Percentiles rank a stretch among this genome's conserved stretches.
Conservation (phyloP, 1,140 invertebrate genomes). For the Philopotamus ludificatus region DNA sequence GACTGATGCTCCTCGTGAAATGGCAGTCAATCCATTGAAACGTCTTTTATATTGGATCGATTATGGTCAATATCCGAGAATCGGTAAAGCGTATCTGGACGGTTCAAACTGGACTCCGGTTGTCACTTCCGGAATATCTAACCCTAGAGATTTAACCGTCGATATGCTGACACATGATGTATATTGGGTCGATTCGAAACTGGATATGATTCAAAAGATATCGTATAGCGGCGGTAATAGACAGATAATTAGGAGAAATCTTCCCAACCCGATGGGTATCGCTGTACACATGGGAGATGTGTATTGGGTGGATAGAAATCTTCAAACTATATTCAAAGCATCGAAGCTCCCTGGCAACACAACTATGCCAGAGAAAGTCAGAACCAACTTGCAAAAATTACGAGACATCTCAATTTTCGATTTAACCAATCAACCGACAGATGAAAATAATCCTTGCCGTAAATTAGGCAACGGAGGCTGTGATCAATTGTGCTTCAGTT, state of each 20-base stretch:
- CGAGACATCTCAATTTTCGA: conserved; percentile 91
- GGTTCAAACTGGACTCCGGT: conserved; percentile 85
- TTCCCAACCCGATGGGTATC: conserved; percentile 94
- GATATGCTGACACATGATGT: conserved; percentile 94
- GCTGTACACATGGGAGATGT: conserved; percentile 81
- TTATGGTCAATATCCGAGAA: conserved; percentile 94
- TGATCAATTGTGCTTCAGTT: conserved; percentile 93
- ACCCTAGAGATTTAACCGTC: conserved; percentile 89
- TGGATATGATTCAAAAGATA: conserved; percentile 90
- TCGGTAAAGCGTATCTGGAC: conserved; percentile 87
- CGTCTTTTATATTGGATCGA: conserved; percentile 95
- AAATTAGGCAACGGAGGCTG: conserved; percentile 79
- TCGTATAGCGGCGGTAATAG: conserved; percentile 77
- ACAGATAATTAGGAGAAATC: conserved; percentile 80
- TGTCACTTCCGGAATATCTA: conserved; percentile 86
- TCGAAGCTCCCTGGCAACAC: conserved; percentile 75
- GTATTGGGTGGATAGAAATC: conserved; percentile 95
- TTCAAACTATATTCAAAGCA: conserved; percentile 83
- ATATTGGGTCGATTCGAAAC: conserved; percentile 95
- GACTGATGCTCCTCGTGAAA: conserved; percentile 87
- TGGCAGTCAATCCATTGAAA: conserved; percentile 96
- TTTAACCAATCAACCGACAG: conserved; percentile 78
- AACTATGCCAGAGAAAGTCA: conserved; percentile 65
- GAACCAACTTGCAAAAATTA: conserved; percentile 80
- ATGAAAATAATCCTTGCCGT: conserved; percentile 76